Base-by-base conservation (phyloP, 1,140 invertebrate species). In the Drosophila ogumai region DNA sequence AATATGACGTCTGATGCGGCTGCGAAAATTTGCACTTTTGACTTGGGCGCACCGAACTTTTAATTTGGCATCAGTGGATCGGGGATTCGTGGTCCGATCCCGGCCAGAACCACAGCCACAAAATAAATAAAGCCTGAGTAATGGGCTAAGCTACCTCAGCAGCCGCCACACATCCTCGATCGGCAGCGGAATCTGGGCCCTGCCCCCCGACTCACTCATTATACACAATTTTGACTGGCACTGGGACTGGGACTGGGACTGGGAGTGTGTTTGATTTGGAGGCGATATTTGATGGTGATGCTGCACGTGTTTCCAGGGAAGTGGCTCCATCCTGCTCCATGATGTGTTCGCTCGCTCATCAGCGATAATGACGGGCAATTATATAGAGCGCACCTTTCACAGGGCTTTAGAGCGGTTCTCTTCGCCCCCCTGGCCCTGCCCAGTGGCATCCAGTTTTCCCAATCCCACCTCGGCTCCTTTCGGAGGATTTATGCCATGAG, bases 21-120 rank as follows among this genome's bases (percentile, higher is more conserved):
- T 90, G 85, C 85, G 85, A 90, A 90, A 90, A 90, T 90, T 90
- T 90, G 85, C 85, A 90, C 85, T 88, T 88, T 88, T 85, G 84
- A 82, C 80, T 87, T 69, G 84, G 76, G 44, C 72, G 84, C 80
- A 73, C 76, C 67, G 72, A 79, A 77, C 79, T 87, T 87, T 87
- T 87, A 87, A 87, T 87, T 87, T 87, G 82, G 74, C 76, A 38
- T 55, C 34, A 34, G 25, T 12, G 31, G 32, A 36, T 12, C 9
- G 25, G 2, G 63, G 10, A 7, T 28, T 36, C 13, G 10, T 9
- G 46, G 25, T 15, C 46, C 17, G 47, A 50, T 32, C 47, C n/a
- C 13, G 3, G 12, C n/a, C 52, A 28, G 36, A 9, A 5, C 38
- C 38, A 9, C 73, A 59, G 58, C 66, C 71, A 65, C 60, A 86